Percentiles rank a stretch among this genome's conserved stretches.
phyloP scores from a whole-genome alignment of 2,113 vertebrate species.

The Saguinus imperator region DNA sequence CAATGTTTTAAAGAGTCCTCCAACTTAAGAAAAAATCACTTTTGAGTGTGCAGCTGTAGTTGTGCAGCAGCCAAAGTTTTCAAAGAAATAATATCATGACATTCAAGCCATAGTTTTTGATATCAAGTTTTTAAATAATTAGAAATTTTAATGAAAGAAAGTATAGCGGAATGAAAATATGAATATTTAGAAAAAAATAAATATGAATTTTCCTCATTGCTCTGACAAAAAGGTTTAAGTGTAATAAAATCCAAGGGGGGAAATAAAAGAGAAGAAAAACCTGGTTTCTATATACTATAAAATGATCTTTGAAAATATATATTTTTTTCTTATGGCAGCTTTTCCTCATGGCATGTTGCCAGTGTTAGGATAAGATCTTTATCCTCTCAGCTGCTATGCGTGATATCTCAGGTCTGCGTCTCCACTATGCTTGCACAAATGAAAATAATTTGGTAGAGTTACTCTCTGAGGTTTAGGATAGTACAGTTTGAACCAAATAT shows the following conservation, averaged over 20 bases:
- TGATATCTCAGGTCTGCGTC: not conserved
- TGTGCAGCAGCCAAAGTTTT: not conserved
- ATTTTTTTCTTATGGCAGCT: not conserved
- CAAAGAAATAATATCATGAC: not conserved
- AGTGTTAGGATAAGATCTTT: not conserved
- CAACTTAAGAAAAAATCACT: not conserved
- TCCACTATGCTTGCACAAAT: constrained; percentile 1
- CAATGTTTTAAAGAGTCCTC: constrained; percentile 21
- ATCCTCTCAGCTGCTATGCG: not conserved
- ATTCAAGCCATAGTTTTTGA: not conserved
- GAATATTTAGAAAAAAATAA: not conserved
- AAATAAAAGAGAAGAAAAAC: not conserved
- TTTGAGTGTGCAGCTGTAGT: not conserved
- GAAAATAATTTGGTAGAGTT: constrained; percentile 42
- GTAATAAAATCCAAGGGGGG: constrained; percentile 12
- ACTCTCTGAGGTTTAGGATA: constrained; percentile 6
- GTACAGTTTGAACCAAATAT: constrained; percentile 9
- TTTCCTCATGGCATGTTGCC: constrained; percentile 37
- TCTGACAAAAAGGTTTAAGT: not conserved
- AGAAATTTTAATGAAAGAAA: not conserved
- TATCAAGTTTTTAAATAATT: constrained; percentile 9
- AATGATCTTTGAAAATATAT: constrained; percentile 21
- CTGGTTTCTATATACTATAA: constrained; percentile 48
- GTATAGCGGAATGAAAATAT: not conserved
- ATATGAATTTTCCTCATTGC: not conserved